Evolutionary conservation across 2,888 invertebrate genomes (phyloP).

Genomic region (Leptopilina syphax): DNA sequence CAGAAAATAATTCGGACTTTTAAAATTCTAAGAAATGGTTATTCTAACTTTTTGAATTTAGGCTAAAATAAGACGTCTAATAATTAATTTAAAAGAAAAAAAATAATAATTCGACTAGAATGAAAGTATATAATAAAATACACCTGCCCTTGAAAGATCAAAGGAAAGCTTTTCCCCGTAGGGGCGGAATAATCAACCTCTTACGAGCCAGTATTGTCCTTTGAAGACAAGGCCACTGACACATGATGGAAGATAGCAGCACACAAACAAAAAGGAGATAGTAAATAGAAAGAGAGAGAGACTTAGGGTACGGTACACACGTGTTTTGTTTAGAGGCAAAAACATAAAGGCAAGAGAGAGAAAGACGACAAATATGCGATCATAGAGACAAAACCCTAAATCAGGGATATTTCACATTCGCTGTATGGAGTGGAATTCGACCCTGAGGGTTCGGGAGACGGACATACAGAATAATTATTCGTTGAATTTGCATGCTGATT

Average conservation of each 20-base stretch:
- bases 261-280: not conserved
- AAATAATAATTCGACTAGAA: no score
- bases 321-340: conserved; percentile 18
- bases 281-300: no score
- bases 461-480: conserved; percentile 74
- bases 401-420: conserved; percentile 31
- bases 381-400: conserved; percentile 46
- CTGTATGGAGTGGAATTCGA: conserved; percentile 40
- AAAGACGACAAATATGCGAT: conserved; percentile 9
- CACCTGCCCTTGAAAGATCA: conserved; percentile 15
- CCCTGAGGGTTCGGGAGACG: conserved; percentile 56
- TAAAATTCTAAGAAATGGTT: no score
- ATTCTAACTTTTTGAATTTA: no score
- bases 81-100: no score
- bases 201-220: conserved; percentile 12
- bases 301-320: not conserved
- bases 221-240: conserved; percentile 18
- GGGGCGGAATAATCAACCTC: conserved; percentile 20
- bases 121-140: not conserved
- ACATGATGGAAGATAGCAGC: not conserved
- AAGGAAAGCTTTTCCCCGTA: not conserved
- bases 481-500: conserved; percentile 73
- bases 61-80: no score
- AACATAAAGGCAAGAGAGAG: conserved; percentile 17
- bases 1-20: no score